These are phyloP conservation scores for Lethocerus indicus DNA, from an alignment of 1,140 invertebrate genomes.

Conservation along the genomic window DNA sequence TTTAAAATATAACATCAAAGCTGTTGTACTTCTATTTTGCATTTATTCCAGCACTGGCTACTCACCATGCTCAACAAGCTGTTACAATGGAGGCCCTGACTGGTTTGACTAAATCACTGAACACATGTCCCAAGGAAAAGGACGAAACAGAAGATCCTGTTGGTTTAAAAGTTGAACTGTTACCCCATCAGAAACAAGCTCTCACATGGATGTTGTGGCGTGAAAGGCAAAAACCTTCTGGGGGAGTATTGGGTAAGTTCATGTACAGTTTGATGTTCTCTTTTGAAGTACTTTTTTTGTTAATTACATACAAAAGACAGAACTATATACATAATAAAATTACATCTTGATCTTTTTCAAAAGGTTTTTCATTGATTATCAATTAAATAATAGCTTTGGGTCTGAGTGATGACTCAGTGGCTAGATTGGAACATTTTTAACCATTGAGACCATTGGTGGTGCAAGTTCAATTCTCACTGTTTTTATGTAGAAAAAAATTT, in stretches of 20 bases:
- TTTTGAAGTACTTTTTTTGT: too few relatives aligned
- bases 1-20: too few relatives aligned
- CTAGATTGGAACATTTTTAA: too few relatives aligned
- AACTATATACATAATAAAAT: too few relatives aligned
- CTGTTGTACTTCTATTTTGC: too few relatives aligned
- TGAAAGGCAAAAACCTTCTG: constrained; percentile 62
- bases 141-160: constrained; percentile 38
- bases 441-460: too few relatives aligned
- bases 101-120: constrained; percentile 52
- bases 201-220: constrained; percentile 80
- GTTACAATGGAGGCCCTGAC: constrained; percentile 53
- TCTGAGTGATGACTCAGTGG: too few relatives aligned
- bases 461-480: too few relatives aligned
- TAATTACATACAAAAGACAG: too few relatives aligned
- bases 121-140: constrained; percentile 40
- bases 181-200: constrained; percentile 76
- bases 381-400: too few relatives aligned
- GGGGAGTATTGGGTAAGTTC: constrained; percentile 47
- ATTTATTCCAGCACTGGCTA: constrained; percentile 33
- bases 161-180: constrained; percentile 46
- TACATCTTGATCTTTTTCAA: constrained; percentile 9
- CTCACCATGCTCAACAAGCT: constrained; percentile 38
- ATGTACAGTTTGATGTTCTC: too few relatives aligned
- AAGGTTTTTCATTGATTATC: background rate
- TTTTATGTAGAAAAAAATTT: too few relatives aligned